Conservation (phyloP, 2,888 invertebrate species). For the Orthosia gothica region DNA sequence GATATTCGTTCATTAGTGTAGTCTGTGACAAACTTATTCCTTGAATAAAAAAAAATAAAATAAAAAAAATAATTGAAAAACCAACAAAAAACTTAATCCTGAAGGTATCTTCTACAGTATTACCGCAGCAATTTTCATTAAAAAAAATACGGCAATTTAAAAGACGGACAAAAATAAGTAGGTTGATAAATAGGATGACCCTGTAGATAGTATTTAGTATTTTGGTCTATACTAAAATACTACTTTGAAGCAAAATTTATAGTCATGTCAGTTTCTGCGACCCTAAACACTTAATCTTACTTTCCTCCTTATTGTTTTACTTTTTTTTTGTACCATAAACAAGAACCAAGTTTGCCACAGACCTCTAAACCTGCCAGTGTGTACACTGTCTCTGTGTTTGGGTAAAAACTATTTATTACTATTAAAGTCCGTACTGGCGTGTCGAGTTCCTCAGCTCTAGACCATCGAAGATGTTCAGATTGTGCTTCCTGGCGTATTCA, state of each 20-base stretch:
- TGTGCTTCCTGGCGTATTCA: conserved; percentile 94
- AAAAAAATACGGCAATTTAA: too few relatives aligned
- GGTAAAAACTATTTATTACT: conserved; percentile 89
- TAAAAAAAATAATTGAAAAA: neutral
- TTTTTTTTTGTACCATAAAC: neutral
- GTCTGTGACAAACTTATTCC: conserved; percentile 48
- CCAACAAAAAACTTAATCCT: neutral
- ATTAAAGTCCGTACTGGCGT: conserved; percentile 96
- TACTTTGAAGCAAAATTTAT: too few relatives aligned
- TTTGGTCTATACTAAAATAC: too few relatives aligned
- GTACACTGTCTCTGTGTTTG: conserved; percentile 71
- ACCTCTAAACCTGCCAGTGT: conserved; percentile 35
- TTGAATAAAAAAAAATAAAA: neutral
- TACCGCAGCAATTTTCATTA: too few relatives aligned
- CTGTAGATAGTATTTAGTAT: too few relatives aligned
- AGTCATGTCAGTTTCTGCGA: too few relatives aligned
- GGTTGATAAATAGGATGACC: too few relatives aligned
- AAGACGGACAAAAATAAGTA: too few relatives aligned
- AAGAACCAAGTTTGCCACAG: conserved; percentile 50
- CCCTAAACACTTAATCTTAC: too few relatives aligned
- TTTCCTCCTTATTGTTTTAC: too few relatives aligned
- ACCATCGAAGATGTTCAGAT: conserved; percentile 95
- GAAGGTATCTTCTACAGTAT: too few relatives aligned
- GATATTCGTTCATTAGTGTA: conserved; percentile 33
- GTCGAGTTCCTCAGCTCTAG: conserved; percentile 94